A percentile compares a stretch with the other conserved stretches of the same genome.
These are phyloP conservation scores for Axis porcinus DNA, from an alignment of 2,113 vertebrate genomes.

Conservation along the genomic window DNA sequence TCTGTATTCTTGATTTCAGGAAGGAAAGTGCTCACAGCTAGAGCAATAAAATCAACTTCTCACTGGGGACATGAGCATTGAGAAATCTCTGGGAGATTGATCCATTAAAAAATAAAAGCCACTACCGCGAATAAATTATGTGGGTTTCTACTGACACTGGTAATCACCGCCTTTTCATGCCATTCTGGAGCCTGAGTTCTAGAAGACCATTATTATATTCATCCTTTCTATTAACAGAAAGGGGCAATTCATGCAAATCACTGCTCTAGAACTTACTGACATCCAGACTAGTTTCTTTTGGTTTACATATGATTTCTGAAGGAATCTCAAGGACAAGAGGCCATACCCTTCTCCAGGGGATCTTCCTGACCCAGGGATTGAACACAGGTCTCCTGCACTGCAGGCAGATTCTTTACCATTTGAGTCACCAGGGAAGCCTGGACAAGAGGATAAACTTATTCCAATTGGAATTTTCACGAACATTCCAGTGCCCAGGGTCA, in stretches of 20 bases:
- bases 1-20: slow-evolving; percentile 72
- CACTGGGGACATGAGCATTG: slow-evolving; percentile 28
- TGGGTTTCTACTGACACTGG: not conserved
- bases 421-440: not conserved
- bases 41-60: slow-evolving; percentile 44
- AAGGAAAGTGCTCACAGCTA: slow-evolving; percentile 50
- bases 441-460: not conserved
- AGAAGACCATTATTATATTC: not conserved
- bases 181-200: not conserved
- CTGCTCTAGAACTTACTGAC: not conserved
- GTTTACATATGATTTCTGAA: not conserved
- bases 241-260: not conserved
- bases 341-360: not conserved
- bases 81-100: slow-evolving; percentile 19
- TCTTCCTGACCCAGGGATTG: not conserved
- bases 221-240: not conserved
- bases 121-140: not conserved
- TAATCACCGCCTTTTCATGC: slow-evolving; percentile 32
- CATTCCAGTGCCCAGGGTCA: not conserved
- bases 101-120: not conserved
- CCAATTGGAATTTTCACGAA: not conserved
- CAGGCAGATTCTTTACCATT: not conserved
- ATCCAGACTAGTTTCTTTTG: not conserved
- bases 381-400: not conserved
- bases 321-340: not conserved